Evolutionary conservation across 2,888 invertebrate species (phyloP).

Genomic region (Archips crataeganus): DNA sequence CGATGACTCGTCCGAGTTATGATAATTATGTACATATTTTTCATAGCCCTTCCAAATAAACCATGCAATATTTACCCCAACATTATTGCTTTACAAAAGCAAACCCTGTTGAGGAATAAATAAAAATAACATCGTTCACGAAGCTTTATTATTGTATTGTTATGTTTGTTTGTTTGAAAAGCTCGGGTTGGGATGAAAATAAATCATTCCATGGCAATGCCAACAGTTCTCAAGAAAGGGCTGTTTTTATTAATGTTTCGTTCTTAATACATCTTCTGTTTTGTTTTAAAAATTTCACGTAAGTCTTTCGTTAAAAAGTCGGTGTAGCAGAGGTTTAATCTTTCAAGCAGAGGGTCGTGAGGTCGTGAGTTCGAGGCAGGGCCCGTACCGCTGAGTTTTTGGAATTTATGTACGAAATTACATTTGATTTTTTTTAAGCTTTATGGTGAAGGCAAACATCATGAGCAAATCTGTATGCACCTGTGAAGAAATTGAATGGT

Average conservation of each 20-base stretch:
- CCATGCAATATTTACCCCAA: background rate
- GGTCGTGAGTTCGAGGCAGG: too few relatives aligned
- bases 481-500: too few relatives aligned
- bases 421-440: too few relatives aligned
- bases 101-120: background rate
- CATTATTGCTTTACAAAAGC: background rate
- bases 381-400: too few relatives aligned
- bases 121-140: background rate
- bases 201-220: background rate
- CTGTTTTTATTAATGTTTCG: background rate
- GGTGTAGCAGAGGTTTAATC: too few relatives aligned
- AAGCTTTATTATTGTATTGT: background rate
- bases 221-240: background rate
- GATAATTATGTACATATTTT: background rate
- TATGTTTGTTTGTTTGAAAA: conserved; percentile 1
- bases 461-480: too few relatives aligned
- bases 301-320: too few relatives aligned
- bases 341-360: too few relatives aligned
- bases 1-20: too few relatives aligned
- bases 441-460: too few relatives aligned
- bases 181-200: background rate
- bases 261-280: background rate
- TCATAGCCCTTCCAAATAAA: background rate
- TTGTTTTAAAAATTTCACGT: background rate
- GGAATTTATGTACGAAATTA: too few relatives aligned